phyloP scores from a whole-genome alignment of 2,888 invertebrate species.

The Phaonia tiefii region DNA sequence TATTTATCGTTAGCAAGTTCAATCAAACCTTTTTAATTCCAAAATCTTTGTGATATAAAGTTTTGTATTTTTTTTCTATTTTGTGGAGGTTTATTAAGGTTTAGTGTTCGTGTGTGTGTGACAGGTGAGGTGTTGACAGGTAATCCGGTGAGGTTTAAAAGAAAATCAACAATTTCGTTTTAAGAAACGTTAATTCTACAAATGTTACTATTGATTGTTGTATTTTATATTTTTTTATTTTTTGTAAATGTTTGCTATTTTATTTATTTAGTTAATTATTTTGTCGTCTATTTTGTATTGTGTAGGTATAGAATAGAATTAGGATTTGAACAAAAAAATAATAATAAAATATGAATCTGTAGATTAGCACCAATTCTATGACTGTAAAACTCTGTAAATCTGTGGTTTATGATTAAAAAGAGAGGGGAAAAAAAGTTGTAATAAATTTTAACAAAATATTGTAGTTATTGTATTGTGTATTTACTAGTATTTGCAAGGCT shows the following conservation, averaged over 20 bases:
- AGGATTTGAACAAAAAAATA: constrained; percentile 38
- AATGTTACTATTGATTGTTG: constrained; percentile 59
- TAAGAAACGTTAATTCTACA: constrained; percentile 16
- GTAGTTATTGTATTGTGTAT: constrained; percentile 7
- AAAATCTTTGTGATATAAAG: no score
- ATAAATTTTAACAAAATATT: constrained; percentile 41
- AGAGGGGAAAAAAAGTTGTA: neutral
- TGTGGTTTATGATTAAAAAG: no score
- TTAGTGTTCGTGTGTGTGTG: neutral
- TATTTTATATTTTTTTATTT: constrained; percentile 8
- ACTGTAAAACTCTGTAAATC: constrained; percentile 24
- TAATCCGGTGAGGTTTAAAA: neutral
- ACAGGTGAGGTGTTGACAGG: neutral
- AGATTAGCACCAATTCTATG: constrained; percentile 66
- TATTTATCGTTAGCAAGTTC: no score
- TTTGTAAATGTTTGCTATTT: constrained; percentile 31
- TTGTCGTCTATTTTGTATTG: constrained; percentile 54
- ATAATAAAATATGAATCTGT: constrained; percentile 45
- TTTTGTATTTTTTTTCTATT: no score
- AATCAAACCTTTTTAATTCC: no score
- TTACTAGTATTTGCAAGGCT: constrained; percentile 31
- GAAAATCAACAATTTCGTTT: neutral
- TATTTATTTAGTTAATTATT: constrained; percentile 50
- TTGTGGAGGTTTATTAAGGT: no score
- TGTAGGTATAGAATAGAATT: constrained; percentile 11